These are phyloP conservation scores for Epinephelus fuscoguttatus DNA, from an alignment of 2,113 vertebrate genomes.

Conservation along the genomic window DNA sequence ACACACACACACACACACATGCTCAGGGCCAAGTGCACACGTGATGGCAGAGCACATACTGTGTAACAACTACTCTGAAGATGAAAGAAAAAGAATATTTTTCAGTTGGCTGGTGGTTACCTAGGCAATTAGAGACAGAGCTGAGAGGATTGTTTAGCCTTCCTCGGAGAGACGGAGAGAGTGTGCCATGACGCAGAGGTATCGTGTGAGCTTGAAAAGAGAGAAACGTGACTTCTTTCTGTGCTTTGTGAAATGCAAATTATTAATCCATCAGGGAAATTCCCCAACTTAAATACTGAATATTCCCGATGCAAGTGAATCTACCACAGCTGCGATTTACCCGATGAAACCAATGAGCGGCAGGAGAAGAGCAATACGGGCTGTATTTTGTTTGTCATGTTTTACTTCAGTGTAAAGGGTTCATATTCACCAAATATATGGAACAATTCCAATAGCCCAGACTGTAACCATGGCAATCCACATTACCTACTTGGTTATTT, in stretches of 20 bases:
- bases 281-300: conserved; percentile 22
- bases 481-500: conserved; percentile 71
- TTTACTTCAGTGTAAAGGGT: conserved; percentile 52
- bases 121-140: conserved; percentile 62
- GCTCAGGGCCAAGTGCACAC: conserved; percentile 23
- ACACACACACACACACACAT: conserved; percentile 37
- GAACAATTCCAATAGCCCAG: conserved; percentile 62
- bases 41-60: neutral
- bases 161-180: conserved; percentile 26
- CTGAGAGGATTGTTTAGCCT: conserved; percentile 33
- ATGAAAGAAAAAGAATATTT: conserved; percentile 39
- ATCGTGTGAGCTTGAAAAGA: conserved; percentile 32
- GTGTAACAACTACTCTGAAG: conserved; percentile 28
- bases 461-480: conserved; percentile 77
- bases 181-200: neutral
- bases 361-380: neutral
- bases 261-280: conserved; percentile 33
- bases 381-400: conserved; percentile 20
- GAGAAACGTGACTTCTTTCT: conserved; percentile 46
- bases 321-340: neutral
- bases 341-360: conserved; percentile 11
- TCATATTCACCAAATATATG: conserved; percentile 56
- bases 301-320: neutral
- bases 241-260: conserved; percentile 52
- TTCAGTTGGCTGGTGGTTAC: conserved; percentile 50